Evolutionary conservation across 1,140 invertebrate species (phyloP).

Genomic region (Cheumatopsyche charites): DNA sequence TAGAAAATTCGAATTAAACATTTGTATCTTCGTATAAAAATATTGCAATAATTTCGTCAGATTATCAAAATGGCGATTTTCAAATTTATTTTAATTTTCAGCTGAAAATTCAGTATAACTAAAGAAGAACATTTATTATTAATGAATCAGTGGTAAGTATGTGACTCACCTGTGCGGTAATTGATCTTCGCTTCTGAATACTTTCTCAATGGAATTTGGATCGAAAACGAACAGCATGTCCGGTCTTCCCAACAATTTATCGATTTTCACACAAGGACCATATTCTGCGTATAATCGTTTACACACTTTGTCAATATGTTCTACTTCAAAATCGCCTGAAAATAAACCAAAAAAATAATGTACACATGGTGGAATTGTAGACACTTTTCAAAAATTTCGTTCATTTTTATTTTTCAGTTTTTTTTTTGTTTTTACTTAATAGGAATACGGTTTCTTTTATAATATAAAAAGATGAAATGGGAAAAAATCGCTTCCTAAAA

Average conservation of each 20-base stretch:
- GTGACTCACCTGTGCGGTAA: conserved; percentile 69
- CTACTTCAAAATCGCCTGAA: conserved; percentile 74
- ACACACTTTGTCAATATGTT: conserved; percentile 76
- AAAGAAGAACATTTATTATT: too few relatives aligned
- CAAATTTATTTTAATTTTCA: too few relatives aligned
- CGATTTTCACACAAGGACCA: conserved; percentile 78
- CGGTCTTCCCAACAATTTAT: conserved; percentile 74
- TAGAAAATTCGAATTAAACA: too few relatives aligned
- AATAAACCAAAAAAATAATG: conserved; percentile 13
- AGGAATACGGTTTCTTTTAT: not conserved
- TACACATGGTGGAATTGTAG: not conserved
- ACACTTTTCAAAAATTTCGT: not conserved
- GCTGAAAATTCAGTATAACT: too few relatives aligned
- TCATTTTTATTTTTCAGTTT: not conserved
- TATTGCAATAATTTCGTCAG: too few relatives aligned
- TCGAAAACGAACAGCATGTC: conserved; percentile 82
- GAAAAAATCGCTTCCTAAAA: not conserved
- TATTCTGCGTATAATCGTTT: conserved; percentile 68
- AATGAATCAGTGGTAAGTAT: too few relatives aligned
- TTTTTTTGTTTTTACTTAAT: not conserved
- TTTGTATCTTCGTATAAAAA: too few relatives aligned
- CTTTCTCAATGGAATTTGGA: conserved; percentile 75
- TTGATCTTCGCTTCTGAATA: conserved; percentile 75
- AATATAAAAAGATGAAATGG: not conserved
- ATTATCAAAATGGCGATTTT: too few relatives aligned